Conservation (phyloP, 2,797 vertebrate species). For the Varecia variegata region DNA sequence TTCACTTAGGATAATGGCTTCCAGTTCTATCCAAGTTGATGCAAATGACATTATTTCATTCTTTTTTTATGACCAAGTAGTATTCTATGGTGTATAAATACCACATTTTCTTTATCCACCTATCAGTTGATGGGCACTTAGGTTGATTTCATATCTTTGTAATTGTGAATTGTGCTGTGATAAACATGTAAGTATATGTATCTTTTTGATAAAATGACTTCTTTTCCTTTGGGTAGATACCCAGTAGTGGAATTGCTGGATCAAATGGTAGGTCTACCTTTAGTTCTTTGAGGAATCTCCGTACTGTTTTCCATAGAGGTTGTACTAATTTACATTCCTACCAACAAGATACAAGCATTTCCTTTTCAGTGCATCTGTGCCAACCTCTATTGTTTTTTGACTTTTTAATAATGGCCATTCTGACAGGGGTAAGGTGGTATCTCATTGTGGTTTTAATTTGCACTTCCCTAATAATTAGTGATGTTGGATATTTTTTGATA, state of each 20-base stretch:
- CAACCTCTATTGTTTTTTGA: not conserved
- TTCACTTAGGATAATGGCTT: not conserved
- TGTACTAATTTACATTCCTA: not conserved
- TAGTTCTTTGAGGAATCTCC: not conserved
- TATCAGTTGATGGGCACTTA: not conserved
- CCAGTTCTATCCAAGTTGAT: not conserved
- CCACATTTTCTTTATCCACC: not conserved
- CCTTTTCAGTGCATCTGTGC: not conserved
- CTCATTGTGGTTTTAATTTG: not conserved
- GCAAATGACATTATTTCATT: not conserved
- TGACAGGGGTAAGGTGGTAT: not conserved
- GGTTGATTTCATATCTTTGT: not conserved
- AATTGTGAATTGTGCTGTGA: not conserved
- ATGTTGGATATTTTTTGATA: not conserved
- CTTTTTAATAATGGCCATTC: not conserved
- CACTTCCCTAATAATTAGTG: not conserved
- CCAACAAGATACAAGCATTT: not conserved
- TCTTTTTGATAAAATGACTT: not conserved
- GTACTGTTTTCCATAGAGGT: not conserved
- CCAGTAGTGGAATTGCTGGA: not conserved
- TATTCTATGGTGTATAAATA: not conserved
- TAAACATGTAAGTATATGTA: not conserved
- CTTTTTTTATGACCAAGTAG: not conserved
- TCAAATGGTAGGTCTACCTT: not conserved
- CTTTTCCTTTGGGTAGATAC: not conserved